A percentile compares a stretch with the other conserved stretches of the same genome.
phyloP scores from a whole-genome alignment of 2,888 invertebrate species.

The Drepanosiphum platanoidis region DNA sequence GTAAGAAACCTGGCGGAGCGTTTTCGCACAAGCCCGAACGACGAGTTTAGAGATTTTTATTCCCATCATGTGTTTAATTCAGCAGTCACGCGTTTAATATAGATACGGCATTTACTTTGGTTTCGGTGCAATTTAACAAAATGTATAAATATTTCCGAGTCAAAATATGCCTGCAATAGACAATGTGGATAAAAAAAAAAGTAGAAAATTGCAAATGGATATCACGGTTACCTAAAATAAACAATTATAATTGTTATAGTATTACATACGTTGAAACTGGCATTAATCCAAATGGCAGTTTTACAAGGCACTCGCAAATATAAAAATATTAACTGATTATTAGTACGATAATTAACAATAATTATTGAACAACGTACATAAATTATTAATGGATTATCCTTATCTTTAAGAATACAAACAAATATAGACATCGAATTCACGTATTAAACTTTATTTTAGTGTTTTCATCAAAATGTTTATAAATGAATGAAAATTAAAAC shows the following conservation, averaged over 20 bases:
- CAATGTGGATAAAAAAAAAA: neutral
- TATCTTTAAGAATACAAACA: neutral
- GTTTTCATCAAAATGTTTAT: no score
- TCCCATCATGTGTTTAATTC: neutral
- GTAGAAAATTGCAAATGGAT: neutral
- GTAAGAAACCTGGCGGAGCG: neutral
- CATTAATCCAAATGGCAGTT: slow-evolving; percentile 32
- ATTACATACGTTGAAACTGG: neutral
- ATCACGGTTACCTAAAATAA: slow-evolving; percentile 36
- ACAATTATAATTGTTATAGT: slow-evolving; percentile 24
- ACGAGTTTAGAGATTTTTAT: neutral
- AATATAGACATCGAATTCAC: neutral
- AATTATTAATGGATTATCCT: neutral
- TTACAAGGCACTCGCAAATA: neutral
- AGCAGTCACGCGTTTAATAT: neutral
- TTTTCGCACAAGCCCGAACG: neutral
- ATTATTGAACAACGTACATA: neutral
- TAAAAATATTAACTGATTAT: neutral
- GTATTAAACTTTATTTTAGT: neutral
- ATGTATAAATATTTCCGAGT: neutral
- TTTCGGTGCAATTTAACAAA: no score
- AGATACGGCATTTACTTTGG: no score
- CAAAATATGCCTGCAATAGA: neutral
- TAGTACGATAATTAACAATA: neutral
- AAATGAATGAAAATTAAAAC: no score